phyloP scores from a whole-genome alignment of 2,888 invertebrate genomes.

The Andrena hattorfiana region DNA sequence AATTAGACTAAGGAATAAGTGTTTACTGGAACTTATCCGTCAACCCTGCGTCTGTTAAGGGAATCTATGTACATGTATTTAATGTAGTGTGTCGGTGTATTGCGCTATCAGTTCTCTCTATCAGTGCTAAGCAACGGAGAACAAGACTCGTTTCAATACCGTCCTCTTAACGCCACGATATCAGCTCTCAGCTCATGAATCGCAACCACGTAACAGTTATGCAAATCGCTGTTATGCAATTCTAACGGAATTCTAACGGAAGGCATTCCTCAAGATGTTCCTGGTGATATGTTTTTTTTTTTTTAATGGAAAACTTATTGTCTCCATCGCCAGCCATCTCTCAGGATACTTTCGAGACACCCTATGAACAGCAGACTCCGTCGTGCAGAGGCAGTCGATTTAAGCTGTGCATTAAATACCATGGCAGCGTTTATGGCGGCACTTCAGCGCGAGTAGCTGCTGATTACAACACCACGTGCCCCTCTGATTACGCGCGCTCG shows the following conservation, averaged over 20 bases:
- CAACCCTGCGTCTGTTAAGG: not conserved
- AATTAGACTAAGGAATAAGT: not conserved
- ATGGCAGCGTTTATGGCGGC: not conserved
- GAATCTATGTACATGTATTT: not conserved
- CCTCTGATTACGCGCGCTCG: conserved; percentile 20
- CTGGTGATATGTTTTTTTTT: not conserved
- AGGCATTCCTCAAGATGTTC: not conserved
- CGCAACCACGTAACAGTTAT: conserved; percentile 2
- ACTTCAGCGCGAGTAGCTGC: conserved; percentile 7
- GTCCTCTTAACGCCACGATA: not conserved
- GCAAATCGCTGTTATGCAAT: conserved; percentile 7
- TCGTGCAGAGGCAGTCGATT: not conserved
- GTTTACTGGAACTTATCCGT: not conserved
- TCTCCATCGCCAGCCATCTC: not conserved
- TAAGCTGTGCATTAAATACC: not conserved
- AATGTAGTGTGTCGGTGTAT: not conserved
- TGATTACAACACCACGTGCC: conserved; percentile 46
- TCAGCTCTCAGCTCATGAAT: not conserved
- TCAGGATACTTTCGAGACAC: not conserved
- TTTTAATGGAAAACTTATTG: not conserved
- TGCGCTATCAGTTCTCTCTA: not conserved
- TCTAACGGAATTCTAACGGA: conserved; percentile 1
- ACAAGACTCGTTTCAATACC: not conserved
- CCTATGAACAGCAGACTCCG: not conserved
- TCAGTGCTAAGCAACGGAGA: not conserved